phyloP scores from a whole-genome alignment of 1,140 invertebrate genomes.

The Nebria ingens region DNA sequence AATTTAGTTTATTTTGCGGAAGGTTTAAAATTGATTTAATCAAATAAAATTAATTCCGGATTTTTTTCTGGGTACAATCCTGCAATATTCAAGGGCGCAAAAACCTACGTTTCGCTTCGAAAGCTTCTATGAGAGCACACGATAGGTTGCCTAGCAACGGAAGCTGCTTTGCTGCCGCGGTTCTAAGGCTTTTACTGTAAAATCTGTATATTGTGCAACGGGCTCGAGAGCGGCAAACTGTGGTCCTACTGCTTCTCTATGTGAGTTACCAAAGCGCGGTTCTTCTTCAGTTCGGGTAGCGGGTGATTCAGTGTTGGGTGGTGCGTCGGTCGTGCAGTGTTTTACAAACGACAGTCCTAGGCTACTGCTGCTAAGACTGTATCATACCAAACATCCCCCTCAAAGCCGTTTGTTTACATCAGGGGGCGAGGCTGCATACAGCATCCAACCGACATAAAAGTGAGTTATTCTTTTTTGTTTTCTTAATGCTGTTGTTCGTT shows the following conservation, averaged over 20 bases:
- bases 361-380: too few species aligned
- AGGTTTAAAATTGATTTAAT: too few species aligned
- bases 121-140: not conserved
- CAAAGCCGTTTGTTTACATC: not conserved
- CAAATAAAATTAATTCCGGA: too few species aligned
- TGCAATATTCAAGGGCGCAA: too few species aligned
- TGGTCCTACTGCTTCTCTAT: not conserved
- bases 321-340: too few species aligned
- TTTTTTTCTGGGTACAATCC: too few species aligned
- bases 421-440: not conserved
- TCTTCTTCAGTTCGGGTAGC: not conserved
- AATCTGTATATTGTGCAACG: too few species aligned
- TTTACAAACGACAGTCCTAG: too few species aligned
- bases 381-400: not conserved
- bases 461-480: too few species aligned
- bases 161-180: not conserved
- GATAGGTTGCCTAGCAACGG: conserved; percentile 4
- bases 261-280: not conserved
- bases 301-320: not conserved
- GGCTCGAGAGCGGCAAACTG: not conserved
- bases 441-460: not conserved
- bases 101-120: not conserved
- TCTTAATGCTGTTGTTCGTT: too few species aligned
- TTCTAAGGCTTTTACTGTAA: too few species aligned
- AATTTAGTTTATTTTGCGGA: too few species aligned